phyloP scores from a whole-genome alignment of 1,140 invertebrate genomes.

The Propsilocerus akamusi region DNA sequence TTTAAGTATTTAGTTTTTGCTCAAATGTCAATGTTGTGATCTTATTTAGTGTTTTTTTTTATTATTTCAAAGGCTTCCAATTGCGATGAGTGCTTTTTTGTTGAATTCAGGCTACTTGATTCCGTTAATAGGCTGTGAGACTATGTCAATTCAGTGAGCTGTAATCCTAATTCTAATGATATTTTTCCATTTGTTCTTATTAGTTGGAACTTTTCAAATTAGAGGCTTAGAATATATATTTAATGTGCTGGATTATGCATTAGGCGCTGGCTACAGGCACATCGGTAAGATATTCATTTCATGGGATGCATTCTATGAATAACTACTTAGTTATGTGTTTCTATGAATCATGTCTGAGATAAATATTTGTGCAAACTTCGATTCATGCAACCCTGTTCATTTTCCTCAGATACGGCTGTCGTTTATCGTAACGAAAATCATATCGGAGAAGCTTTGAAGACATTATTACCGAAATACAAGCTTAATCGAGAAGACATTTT shows the following conservation, averaged over 20 bases:
- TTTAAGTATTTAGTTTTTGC: too few species aligned
- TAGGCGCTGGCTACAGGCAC: constrained; percentile 32
- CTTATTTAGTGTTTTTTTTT: too few species aligned
- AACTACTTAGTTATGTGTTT: constrained; percentile 7
- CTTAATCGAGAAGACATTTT: constrained; percentile 53
- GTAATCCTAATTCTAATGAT: constrained; percentile 9
- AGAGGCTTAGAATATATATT: constrained; percentile 23
- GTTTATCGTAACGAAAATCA: constrained; percentile 54
- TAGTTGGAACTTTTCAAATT: constrained; percentile 34
- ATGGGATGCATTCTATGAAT: constrained; percentile 6
- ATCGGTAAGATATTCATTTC: constrained; percentile 28
- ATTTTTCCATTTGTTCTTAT: background rate
- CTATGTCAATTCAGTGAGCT: background rate
- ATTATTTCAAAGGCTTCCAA: background rate
- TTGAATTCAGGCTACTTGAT: constrained; percentile 6
- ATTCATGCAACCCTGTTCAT: background rate
- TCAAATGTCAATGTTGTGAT: too few species aligned
- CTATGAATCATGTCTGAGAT: constrained; percentile 5
- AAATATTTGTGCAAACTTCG: constrained; percentile 6
- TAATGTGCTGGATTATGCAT: constrained; percentile 27
- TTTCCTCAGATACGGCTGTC: constrained; percentile 46
- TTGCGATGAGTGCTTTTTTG: constrained; percentile 5
- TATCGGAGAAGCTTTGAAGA: constrained; percentile 40
- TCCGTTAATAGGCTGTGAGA: constrained; percentile 5
- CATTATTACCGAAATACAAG: constrained; percentile 37